Evolutionary conservation across 2,797 vertebrate genomes (phyloP).

Genomic region (Petrocephalus sullivani): DNA sequence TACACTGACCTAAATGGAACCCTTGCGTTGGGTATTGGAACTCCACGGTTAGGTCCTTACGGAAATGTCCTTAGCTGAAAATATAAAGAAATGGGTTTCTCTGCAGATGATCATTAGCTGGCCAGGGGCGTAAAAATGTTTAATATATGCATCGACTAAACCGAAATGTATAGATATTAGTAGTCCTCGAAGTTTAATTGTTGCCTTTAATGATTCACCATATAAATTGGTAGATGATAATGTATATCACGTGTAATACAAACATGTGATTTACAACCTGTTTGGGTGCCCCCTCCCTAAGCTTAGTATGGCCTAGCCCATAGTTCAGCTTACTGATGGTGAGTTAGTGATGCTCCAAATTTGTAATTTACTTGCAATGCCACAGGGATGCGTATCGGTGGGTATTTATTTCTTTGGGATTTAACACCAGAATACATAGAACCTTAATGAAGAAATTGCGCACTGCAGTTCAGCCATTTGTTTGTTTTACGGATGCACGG

Average conservation of each 20-base stretch:
- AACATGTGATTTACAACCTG: neutral
- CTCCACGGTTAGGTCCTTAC: neutral
- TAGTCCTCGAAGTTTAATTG: neutral
- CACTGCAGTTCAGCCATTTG: neutral
- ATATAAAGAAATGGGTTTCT: neutral
- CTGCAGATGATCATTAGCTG: neutral
- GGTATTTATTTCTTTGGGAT: neutral
- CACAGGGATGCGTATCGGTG: neutral
- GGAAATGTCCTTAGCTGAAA: neutral
- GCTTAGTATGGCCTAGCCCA: slow-evolving; percentile 13
- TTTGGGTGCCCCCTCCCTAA: neutral
- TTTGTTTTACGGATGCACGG: neutral
- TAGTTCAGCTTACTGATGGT: slow-evolving; percentile 27
- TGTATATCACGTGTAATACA: neutral
- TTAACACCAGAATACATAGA: neutral
- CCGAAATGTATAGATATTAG: neutral
- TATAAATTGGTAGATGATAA: neutral
- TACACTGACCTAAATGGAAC: slow-evolving; percentile 4
- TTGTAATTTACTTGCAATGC: neutral
- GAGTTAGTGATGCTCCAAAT: slow-evolving; percentile 39
- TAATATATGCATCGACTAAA: neutral
- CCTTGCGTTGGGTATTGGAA: neutral
- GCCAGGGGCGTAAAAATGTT: neutral
- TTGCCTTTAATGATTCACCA: neutral
- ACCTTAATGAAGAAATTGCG: neutral